Evolutionary conservation across 2,113 vertebrate genomes (phyloP).

Genomic region (Arothron firmamentum): DNA sequence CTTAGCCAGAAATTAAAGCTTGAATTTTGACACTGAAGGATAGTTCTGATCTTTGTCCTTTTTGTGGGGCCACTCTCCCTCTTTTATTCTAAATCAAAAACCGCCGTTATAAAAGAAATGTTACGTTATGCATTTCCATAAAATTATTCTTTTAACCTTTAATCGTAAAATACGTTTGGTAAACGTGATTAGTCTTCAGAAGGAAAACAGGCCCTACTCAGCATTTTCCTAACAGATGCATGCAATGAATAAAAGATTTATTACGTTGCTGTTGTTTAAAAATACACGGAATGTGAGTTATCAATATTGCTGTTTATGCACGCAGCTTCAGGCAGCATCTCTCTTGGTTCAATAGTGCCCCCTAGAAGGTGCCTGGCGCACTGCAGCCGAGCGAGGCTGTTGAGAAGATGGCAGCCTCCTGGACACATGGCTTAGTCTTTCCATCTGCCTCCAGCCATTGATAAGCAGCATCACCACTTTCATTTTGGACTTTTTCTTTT

Average conservation of each 20-base stretch:
- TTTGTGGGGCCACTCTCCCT: not conserved
- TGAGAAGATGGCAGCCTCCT: constrained; percentile 43
- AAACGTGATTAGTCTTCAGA: constrained; percentile 2
- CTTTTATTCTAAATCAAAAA: constrained; percentile 12
- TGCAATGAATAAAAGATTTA: too few species aligned
- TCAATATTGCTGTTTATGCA: not conserved
- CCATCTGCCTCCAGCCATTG: constrained; percentile 14
- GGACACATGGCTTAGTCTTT: constrained; percentile 31
- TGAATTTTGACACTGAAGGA: not conserved
- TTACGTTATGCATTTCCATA: constrained; percentile 8
- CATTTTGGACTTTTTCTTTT: not conserved
- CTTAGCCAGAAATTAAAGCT: constrained; percentile 11
- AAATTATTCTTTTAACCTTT: constrained; percentile 14
- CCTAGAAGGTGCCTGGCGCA: constrained; percentile 54
- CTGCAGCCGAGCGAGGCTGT: constrained; percentile 36
- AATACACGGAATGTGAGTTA: constrained; percentile 7
- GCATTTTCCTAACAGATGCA: too few species aligned
- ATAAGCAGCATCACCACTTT: not conserved
- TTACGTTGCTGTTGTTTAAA: not conserved
- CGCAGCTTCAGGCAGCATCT: constrained; percentile 31
- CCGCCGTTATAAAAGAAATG: not conserved
- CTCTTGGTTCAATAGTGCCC: constrained; percentile 70
- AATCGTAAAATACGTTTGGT: not conserved
- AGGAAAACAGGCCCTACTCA: not conserved
- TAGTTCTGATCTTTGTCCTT: not conserved